phyloP scores from a whole-genome alignment of 1,140 invertebrate genomes.

The Oryctes rhinoceros region DNA sequence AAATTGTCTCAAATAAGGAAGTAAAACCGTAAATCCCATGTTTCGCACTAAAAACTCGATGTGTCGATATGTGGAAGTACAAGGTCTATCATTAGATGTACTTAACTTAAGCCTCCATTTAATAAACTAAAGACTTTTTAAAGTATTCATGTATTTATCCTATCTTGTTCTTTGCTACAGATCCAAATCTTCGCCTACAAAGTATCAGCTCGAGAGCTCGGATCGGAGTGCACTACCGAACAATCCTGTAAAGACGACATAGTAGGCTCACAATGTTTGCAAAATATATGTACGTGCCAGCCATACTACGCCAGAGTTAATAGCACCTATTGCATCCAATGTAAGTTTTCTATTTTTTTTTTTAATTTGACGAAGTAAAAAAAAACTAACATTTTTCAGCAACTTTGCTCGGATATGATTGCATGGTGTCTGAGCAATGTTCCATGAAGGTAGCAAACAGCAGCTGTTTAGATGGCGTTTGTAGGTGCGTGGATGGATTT shows the following conservation, averaged over 20 bases:
- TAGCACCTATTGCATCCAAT: constrained; percentile 71
- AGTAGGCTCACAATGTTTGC: constrained; percentile 66
- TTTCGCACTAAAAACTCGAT: too few relatives aligned
- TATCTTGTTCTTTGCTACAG: background rate
- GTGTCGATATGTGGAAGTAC: too few relatives aligned
- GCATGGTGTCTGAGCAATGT: constrained; percentile 77
- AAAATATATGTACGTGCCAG: constrained; percentile 71
- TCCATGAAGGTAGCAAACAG: constrained; percentile 82
- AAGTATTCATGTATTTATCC: too few relatives aligned
- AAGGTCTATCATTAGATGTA: too few relatives aligned
- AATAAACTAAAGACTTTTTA: too few relatives aligned
- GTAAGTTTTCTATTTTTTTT: constrained; percentile 66
- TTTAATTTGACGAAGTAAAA: background rate
- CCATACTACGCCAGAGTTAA: constrained; percentile 74
- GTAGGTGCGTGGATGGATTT: constrained; percentile 81
- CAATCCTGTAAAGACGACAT: constrained; percentile 67
- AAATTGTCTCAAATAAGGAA: too few relatives aligned
- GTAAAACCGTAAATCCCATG: too few relatives aligned
- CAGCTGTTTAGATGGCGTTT: constrained; percentile 75
- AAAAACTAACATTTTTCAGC: constrained; percentile 65
- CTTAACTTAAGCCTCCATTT: too few relatives aligned
- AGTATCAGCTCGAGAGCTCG: constrained; percentile 46
- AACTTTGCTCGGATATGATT: constrained; percentile 78
- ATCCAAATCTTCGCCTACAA: background rate
- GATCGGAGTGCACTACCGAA: constrained; percentile 61